These are phyloP conservation scores for Smutsia gigantea DNA, from an alignment of 2,797 vertebrate species.

Conservation along the genomic window DNA sequence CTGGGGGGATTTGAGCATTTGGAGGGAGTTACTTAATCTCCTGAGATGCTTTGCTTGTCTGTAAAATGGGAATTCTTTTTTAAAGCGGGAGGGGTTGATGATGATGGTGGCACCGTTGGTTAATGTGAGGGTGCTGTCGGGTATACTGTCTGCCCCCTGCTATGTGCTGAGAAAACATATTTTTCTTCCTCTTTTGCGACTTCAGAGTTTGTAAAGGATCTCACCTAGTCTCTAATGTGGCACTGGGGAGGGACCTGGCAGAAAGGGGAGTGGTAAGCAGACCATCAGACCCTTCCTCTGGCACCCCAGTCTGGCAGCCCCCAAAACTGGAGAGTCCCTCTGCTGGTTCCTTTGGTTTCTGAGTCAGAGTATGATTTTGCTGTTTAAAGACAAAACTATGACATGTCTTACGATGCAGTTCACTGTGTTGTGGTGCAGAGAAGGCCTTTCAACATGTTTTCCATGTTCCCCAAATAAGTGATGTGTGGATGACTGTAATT, in stretches of 20 bases:
- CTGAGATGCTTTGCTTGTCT: neutral
- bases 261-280: neutral
- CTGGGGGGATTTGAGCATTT: neutral
- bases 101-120: neutral
- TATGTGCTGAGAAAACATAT: neutral
- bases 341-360: neutral
- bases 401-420: neutral
- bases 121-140: neutral
- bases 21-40: neutral
- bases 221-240: neutral
- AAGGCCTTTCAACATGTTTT: neutral
- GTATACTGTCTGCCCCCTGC: neutral
- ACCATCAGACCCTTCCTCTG: neutral
- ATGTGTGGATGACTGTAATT: neutral
- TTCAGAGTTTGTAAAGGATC: neutral
- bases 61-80: neutral
- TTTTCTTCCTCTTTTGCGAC: constrained; percentile 1
- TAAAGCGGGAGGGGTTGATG: neutral
- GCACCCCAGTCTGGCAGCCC: rapidly evolving
- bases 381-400: neutral
- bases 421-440: neutral
- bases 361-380: neutral
- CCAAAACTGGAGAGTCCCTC: neutral
- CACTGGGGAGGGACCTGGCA: neutral
- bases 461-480: neutral